Conservation (phyloP, 2,797 vertebrate genomes). For the Lerista edwardsae region DNA sequence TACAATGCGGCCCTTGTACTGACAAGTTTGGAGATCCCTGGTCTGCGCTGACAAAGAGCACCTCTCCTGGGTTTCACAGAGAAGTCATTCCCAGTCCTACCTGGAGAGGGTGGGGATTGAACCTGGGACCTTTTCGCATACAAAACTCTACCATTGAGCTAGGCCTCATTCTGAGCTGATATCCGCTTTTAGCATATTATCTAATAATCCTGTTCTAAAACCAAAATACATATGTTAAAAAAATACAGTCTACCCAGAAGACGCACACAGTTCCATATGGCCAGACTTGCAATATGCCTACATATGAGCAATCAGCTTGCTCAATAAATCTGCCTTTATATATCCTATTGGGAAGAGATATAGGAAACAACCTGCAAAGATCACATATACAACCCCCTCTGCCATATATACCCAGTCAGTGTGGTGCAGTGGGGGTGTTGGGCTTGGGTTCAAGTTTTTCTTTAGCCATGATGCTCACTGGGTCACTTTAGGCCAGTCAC, state of each 20-base stretch:
- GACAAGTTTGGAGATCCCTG: no score
- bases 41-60: no score
- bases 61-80: no score
- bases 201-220: constrained; percentile 3
- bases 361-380: not conserved
- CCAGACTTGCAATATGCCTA: accelerated
- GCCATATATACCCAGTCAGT: not conserved
- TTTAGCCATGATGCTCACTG: not conserved
- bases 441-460: not conserved
- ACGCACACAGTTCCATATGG: not conserved
- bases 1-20: no score
- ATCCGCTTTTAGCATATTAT: no score
- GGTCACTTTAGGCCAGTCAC: not conserved
- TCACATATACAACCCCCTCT: not conserved
- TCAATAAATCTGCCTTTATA: accelerated
- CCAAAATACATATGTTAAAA: accelerated
- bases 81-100: no score
- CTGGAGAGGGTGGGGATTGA: no score
- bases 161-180: no score
- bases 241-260: accelerated
- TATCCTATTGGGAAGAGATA: not conserved
- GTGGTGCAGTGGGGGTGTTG: not conserved
- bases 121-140: no score
- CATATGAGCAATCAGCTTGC: not conserved
- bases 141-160: no score